Percentiles rank a stretch among this genome's conserved stretches.
Conservation (phyloP, 2,113 vertebrate genomes). For the Microcebus ravelobensis region DNA sequence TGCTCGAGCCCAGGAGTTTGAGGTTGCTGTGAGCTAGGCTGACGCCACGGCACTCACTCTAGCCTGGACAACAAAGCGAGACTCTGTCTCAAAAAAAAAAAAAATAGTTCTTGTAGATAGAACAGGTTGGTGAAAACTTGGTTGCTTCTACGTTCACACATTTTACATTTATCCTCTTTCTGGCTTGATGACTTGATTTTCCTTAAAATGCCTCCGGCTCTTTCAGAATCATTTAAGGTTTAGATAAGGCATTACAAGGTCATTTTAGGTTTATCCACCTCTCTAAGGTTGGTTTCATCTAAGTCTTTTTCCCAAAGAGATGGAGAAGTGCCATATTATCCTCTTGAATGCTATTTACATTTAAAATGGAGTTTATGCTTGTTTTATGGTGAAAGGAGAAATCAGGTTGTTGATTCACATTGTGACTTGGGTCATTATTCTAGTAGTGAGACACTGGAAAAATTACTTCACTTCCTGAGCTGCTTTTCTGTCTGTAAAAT, state of each 20-base stretch:
- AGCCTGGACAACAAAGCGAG: too few relatives aligned
- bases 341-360: neutral
- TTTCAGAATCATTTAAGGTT: neutral
- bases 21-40: too few relatives aligned
- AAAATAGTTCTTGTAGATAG: neutral
- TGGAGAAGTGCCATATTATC: neutral
- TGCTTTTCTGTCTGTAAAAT: neutral
- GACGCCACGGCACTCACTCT: too few relatives aligned
- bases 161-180: neutral
- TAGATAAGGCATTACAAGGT: neutral
- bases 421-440: neutral
- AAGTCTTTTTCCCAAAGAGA: neutral
- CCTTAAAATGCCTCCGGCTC: neutral
- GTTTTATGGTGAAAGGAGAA: constrained; percentile 12
- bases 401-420: neutral
- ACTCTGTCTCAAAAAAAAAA: too few relatives aligned
- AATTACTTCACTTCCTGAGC: neutral
- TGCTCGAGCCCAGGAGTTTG: too few relatives aligned
- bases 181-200: neutral
- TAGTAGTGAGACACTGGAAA: neutral
- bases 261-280: neutral
- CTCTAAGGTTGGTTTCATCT: neutral
- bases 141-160: neutral
- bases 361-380: constrained; percentile 21
- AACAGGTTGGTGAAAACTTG: neutral